These are phyloP conservation scores for Vanessa tameamea DNA, from an alignment of 1,140 invertebrate genomes.

Conservation along the genomic window DNA sequence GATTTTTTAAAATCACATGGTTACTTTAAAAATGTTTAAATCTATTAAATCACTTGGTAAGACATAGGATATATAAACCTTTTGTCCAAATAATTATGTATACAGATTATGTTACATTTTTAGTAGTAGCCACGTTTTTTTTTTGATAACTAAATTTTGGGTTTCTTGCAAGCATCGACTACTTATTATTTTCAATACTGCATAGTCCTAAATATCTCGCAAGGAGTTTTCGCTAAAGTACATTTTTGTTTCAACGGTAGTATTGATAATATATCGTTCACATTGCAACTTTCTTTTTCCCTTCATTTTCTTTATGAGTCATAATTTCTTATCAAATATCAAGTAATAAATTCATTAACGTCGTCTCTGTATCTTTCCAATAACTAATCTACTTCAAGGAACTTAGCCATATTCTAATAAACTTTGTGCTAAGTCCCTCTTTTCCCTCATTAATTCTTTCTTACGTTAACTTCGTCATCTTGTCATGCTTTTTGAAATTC, in stretches of 20 bases:
- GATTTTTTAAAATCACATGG: background rate
- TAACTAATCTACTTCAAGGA: slow-evolving; percentile 45
- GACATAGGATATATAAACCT: background rate
- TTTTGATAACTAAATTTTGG: background rate
- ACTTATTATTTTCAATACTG: slow-evolving; percentile 11
- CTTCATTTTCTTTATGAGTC: slow-evolving; percentile 7
- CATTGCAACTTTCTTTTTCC: slow-evolving; percentile 20
- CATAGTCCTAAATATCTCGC: background rate
- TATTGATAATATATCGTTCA: slow-evolving; percentile 2
- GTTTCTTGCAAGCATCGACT: slow-evolving; percentile 1
- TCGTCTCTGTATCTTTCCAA: slow-evolving; percentile 39
- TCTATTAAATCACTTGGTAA: background rate
- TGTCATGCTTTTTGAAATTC: slow-evolving; percentile 60
- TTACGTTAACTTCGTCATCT: slow-evolving; percentile 55
- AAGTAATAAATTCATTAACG: slow-evolving; percentile 33
- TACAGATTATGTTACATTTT: background rate
- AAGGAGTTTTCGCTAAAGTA: background rate
- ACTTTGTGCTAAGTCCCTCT: slow-evolving; percentile 45
- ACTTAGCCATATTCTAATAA: slow-evolving; percentile 41
- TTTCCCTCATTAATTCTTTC: slow-evolving; percentile 54
- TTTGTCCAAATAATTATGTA: no score
- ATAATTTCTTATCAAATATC: slow-evolving; percentile 33
- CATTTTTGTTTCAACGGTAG: background rate
- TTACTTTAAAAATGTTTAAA: slow-evolving; percentile 4
- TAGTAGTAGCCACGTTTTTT: background rate